Conservation (phyloP, 2,888 invertebrate species). For the Eupithecia subfuscata region DNA sequence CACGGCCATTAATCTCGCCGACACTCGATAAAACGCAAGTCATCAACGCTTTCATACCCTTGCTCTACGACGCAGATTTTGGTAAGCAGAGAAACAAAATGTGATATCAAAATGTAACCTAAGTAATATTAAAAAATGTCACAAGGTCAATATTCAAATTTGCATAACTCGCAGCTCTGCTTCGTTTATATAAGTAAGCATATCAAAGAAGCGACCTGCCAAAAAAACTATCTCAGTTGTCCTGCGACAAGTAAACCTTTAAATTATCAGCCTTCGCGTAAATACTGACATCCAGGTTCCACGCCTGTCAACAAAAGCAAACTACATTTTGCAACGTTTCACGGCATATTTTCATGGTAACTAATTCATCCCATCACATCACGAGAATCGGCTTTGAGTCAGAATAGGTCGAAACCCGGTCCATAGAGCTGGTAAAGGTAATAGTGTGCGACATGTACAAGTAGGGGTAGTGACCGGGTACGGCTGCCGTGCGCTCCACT, state of each 20-base stretch:
- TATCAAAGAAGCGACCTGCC: neutral
- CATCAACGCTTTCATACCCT: conserved; percentile 53
- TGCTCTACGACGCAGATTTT: conserved; percentile 3
- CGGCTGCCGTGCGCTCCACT: conserved; percentile 45
- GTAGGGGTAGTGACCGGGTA: conserved; percentile 44
- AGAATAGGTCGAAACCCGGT: conserved; percentile 6
- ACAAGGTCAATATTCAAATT: neutral
- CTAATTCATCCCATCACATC: neutral
- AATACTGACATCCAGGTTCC: neutral
- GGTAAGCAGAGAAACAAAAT: neutral
- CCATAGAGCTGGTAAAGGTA: conserved; percentile 38
- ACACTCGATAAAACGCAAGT: conserved; percentile 82
- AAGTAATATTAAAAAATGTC: neutral
- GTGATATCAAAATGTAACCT: neutral
- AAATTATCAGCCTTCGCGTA: neutral
- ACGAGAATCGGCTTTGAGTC: neutral
- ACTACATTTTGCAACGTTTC: neutral
- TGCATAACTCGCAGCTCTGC: neutral
- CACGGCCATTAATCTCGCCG: conserved; percentile 80
- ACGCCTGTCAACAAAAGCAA: neutral
- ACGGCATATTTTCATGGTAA: neutral
- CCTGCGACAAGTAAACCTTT: no score
- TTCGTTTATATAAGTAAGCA: neutral
- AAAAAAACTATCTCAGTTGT: neutral
- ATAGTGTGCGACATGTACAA: conserved; percentile 50